A percentile compares a stretch with the other conserved stretches of the same genome.
Conservation (phyloP, 2,113 vertebrate genomes). For the Anseranas semipalmata region DNA sequence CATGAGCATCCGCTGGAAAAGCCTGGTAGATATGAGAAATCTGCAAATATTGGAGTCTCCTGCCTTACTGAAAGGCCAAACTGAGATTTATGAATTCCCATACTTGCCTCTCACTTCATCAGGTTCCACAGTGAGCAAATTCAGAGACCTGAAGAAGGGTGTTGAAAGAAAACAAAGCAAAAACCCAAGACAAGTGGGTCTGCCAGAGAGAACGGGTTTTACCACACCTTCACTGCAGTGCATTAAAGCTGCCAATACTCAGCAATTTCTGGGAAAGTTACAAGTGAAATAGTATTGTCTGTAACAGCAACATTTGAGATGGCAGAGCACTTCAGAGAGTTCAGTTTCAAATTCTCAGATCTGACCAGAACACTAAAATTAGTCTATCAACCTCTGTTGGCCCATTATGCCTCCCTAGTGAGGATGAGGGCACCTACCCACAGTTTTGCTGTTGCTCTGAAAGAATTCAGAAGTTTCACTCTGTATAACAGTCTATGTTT, state of each 20-base stretch:
- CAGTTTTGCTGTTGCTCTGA: neutral
- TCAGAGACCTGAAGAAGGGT: neutral
- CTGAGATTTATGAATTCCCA: neutral
- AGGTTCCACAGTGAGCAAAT: neutral
- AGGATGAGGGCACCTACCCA: neutral
- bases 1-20: neutral
- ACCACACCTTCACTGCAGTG: neutral
- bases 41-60: neutral
- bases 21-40: neutral
- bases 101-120: rapidly evolving
- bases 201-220: neutral
- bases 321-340: neutral
- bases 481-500: neutral
- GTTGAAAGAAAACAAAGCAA: neutral
- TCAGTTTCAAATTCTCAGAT: neutral
- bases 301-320: neutral
- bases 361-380: neutral
- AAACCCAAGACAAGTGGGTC: neutral
- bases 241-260: neutral
- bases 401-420: neutral
- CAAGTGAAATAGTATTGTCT: neutral
- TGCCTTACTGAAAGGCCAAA: neutral
- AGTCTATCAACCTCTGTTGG: neutral
- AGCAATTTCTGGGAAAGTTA: neutral
- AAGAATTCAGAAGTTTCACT: neutral